Base-by-base conservation (phyloP, 2,888 invertebrate genomes). In the Amblyjoppa proteus region DNA sequence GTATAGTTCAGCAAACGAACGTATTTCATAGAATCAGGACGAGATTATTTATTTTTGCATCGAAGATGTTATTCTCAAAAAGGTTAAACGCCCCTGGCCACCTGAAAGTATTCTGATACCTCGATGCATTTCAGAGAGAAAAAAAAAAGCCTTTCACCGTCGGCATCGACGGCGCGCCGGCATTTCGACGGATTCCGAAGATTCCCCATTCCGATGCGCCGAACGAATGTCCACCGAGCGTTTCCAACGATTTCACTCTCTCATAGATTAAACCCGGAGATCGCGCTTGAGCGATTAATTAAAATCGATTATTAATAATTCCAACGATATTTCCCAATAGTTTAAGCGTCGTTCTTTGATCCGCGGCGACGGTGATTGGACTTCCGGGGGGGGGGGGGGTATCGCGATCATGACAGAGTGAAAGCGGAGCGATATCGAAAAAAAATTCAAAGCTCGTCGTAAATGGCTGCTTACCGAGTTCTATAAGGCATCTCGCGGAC, bases 231-330 rank as follows among this genome's bases (percentile, higher is more conserved):
- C 28, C 4, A 31, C 6, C n/a, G 34, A 64, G 3, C 1, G 31
- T n/a, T 16, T 16, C 28, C 6, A 64, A 4, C n/a, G 64, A 64
- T 64, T 64, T 64, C 64, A 34, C 64, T 64, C 34, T 38, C 5
- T 9, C 13, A 7, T 16, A 20, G 28, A 38, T 28, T 16, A 3
- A 31, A 31, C n/a, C 7, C 16, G 16, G 5, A 1, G 64, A 6
- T 2, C 11, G 28, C n/a, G 31, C 45, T 75, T 51, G 51, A 31
- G 6, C 31, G 28, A 64, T 75, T 75, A 51, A 34, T 64, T 64
- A 75, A 75, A 75, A 75, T 51, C 64, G 51, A 75, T 75, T 75
- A 75, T 68, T 76, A 68, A 76, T 76, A 66, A 61, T 7, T 51
- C 16, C 34, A 64, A 34, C 56, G 28, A 34, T n/a, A 49, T 53